Percentiles rank a stretch among this genome's conserved stretches.
These are phyloP conservation scores for Actinernus sp. DNA, from an alignment of 92 coral and sea anemone species.

Conservation along the genomic window DNA sequence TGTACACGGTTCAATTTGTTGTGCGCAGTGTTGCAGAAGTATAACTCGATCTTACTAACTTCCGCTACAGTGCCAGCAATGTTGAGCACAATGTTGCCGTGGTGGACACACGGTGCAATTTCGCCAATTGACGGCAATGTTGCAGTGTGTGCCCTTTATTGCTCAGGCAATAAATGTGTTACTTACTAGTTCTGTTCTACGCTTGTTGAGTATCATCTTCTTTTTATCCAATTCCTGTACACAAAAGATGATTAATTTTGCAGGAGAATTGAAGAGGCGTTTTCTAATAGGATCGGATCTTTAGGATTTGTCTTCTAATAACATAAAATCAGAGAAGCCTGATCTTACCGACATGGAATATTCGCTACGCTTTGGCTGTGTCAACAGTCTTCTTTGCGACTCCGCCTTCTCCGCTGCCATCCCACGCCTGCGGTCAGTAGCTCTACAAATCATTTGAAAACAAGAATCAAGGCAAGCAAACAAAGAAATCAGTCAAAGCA, in stretches of 20 bases:
- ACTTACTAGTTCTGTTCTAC: conserved; percentile 88
- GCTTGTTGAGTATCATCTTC: conserved; percentile 81
- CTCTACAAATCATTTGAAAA: conserved; percentile 22
- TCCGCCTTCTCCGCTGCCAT: conserved; percentile 96
- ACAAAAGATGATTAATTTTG: neutral
- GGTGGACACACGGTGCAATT: too few species aligned
- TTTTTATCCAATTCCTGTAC: conserved; percentile 80
- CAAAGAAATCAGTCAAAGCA: neutral
- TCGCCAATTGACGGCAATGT: too few species aligned
- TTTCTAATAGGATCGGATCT: too few species aligned
- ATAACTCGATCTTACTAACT: too few species aligned
- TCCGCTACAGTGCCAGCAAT: too few species aligned
- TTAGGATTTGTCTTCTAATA: too few species aligned
- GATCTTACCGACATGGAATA: conserved; percentile 78
- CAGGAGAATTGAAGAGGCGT: too few species aligned
- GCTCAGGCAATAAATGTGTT: neutral
- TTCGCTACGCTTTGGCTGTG: conserved; percentile 91
- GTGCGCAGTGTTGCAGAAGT: too few species aligned
- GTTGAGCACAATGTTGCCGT: too few species aligned
- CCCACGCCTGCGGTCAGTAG: conserved; percentile 84
- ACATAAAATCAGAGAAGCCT: neutral
- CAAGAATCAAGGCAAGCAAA: neutral
- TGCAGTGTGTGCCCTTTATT: too few species aligned
- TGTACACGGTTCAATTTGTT: too few species aligned
- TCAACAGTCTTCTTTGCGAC: conserved; percentile 81